Evolutionary conservation across 1,140 invertebrate genomes (phyloP).

Genomic region (Drosophila varians): DNA sequence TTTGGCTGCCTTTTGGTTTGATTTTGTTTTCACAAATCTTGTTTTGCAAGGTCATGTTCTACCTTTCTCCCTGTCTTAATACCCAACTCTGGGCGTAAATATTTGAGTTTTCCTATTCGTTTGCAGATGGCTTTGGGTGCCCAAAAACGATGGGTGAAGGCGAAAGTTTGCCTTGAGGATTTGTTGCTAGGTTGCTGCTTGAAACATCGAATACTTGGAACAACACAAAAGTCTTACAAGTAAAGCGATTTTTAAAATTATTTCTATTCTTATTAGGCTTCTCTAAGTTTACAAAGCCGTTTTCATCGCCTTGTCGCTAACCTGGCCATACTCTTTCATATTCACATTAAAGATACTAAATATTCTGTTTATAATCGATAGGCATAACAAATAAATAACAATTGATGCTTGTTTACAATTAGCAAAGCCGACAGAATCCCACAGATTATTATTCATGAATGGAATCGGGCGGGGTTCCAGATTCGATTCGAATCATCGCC

Average conservation of each 20-base stretch:
- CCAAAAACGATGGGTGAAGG: constrained; percentile 5
- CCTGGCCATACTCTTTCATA: constrained; percentile 59
- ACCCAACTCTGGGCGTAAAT: constrained; percentile 57
- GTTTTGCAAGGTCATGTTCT: constrained; percentile 7
- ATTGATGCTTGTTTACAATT: constrained; percentile 55
- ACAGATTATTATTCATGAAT: constrained; percentile 61
- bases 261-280: background rate
- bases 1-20: constrained; percentile 43
- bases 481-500: constrained; percentile 50
- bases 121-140: constrained; percentile 28
- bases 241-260: background rate
- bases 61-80: constrained; percentile 32
- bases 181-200: constrained; percentile 19
- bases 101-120: constrained; percentile 54
- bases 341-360: constrained; percentile 45
- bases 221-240: background rate
- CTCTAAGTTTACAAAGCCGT: background rate
- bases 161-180: constrained; percentile 19
- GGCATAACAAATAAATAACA: constrained; percentile 49
- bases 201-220: background rate
- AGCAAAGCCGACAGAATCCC: constrained; percentile 8
- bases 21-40: constrained; percentile 14
- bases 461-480: constrained; percentile 26
- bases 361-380: constrained; percentile 61
- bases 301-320: constrained; percentile 55